These are phyloP conservation scores for Tachysurus fulvidraco DNA, from an alignment of 2,113 vertebrate species.

Conservation along the genomic window DNA sequence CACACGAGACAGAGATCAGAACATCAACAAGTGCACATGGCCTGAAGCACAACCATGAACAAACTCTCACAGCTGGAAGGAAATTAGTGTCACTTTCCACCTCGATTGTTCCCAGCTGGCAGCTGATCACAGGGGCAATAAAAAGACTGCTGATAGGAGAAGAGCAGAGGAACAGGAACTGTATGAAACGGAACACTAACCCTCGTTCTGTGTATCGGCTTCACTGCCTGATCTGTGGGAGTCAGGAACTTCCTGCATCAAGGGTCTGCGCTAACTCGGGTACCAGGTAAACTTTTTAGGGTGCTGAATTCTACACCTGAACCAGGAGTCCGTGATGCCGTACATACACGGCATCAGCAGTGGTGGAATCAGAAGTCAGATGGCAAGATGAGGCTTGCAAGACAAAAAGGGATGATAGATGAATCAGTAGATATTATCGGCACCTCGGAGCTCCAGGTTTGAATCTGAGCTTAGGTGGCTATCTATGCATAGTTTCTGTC, in stretches of 20 bases:
- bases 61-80: not conserved
- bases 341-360: too few species aligned
- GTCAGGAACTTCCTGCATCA: too few species aligned
- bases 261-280: not conserved
- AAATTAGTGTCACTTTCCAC: not conserved
- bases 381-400: too few species aligned
- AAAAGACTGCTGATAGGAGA: not conserved
- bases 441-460: not conserved
- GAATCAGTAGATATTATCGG: too few species aligned
- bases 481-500: not conserved
- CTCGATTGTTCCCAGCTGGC: not conserved
- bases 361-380: too few species aligned
- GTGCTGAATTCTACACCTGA: too few species aligned
- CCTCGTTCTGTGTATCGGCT: not conserved
- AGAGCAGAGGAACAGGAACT: not conserved
- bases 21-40: conserved; percentile 8
- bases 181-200: too few species aligned
- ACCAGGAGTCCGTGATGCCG: too few species aligned
- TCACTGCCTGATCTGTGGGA: not conserved
- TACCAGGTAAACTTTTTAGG: not conserved
- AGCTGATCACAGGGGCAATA: not conserved
- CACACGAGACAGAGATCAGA: not conserved
- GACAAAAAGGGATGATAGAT: too few species aligned
- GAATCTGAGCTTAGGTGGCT: not conserved
- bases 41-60: not conserved